Base-by-base conservation (phyloP, 2,888 invertebrate species). In the Conops quadrifasciatus region DNA sequence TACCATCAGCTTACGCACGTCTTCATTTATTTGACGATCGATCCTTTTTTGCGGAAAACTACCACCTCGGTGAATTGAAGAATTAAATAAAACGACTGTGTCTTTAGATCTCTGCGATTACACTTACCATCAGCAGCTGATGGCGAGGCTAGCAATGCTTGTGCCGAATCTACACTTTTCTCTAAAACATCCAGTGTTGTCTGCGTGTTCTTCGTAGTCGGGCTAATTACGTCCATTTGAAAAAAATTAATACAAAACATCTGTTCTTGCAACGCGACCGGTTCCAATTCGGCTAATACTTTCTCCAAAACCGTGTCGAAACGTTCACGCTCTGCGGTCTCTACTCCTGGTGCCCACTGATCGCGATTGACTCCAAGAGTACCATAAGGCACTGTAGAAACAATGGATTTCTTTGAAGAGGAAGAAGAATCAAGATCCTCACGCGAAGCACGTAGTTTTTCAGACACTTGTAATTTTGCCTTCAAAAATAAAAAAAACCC, bases 161-260 rank as follows among this genome's bases (percentile, higher is more conserved):
- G 83, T 19, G 81, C 77, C 74, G 82, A 80, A n/a, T 84, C 83
- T 9, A 80, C 77, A 28, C 88, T 88, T 45, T 78, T 79, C 49
- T 84, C 80, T 67, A 84, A 78, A 1, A 83, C 85, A 78, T 90
- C 90, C 64, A 89, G 81, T 1, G 89, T 89, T 15, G 89, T 89
- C 79, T 88, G 87, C 0, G 89, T 89, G 79, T 89, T 89, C 83
- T 87, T 87, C 5, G 86, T 84, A 45, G 88, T 88, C 1, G 89
- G 89, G 80, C 89, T 89, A 72, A 88, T 80, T 76, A 89, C 89
- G 80, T 93, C 93, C 78, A 96, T 88, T 85, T 94, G 94, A 84
- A 98, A 96, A 87, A 98, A 98, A 73, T 91, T 89, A 21, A 94
- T 91, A 84, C 97, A 97, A 87, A 98, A 98, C 77, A 95, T 93